Evolutionary conservation across 1,140 invertebrate genomes (phyloP).

Genomic region (Chelonus insularis): DNA sequence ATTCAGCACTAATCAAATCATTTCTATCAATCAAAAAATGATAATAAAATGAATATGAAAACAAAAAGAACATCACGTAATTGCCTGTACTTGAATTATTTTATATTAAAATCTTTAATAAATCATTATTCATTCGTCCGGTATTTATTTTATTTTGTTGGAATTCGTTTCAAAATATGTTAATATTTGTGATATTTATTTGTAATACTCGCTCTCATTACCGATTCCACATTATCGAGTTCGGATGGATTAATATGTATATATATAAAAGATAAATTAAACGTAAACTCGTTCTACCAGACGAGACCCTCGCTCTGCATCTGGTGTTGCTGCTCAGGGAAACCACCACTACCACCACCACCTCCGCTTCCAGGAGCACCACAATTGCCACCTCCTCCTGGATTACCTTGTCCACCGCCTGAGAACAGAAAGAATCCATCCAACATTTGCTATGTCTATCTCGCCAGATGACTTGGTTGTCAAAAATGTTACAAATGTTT

Average conservation of each 20-base stretch:
- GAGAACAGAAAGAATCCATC: slow-evolving; percentile 35
- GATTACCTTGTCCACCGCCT: slow-evolving; percentile 58
- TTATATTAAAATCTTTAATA: no score
- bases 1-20: no score
- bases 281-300: slow-evolving; percentile 65
- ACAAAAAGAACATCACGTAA: no score
- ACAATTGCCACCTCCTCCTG: slow-evolving; percentile 52
- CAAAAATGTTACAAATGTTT: no score
- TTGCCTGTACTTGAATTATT: no score
- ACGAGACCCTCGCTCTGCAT: slow-evolving; percentile 73
- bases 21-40: no score
- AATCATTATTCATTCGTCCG: no score
- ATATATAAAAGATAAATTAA: slow-evolving; percentile 53
- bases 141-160: not conserved
- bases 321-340: slow-evolving; percentile 72
- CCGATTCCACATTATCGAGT: slow-evolving; percentile 23
- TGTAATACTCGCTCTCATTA: not conserved
- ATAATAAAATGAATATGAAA: no score
- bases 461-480: no score
- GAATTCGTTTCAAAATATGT: not conserved
- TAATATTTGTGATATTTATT: slow-evolving; percentile 2
- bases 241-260: slow-evolving; percentile 15
- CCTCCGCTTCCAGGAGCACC: slow-evolving; percentile 56
- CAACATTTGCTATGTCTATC: no score
- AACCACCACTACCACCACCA: slow-evolving; percentile 63